These are phyloP conservation scores for Penelope pileata DNA, from an alignment of 2,113 vertebrate species.

Conservation along the genomic window DNA sequence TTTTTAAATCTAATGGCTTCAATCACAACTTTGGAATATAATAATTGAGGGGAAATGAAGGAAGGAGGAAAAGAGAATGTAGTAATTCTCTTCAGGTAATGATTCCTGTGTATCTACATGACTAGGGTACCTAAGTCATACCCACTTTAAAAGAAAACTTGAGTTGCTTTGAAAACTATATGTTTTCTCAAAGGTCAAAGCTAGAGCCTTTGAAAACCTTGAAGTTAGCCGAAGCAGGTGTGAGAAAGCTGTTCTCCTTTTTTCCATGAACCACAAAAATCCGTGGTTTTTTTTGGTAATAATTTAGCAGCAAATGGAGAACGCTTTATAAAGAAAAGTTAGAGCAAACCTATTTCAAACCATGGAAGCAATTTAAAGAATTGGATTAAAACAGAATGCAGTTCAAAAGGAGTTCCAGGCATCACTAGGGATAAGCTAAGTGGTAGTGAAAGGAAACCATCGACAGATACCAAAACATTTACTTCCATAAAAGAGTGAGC, in stretches of 20 bases:
- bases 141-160: not conserved
- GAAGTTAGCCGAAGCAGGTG: not conserved
- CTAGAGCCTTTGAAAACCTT: not conserved
- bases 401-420: not conserved
- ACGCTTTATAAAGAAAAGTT: not conserved
- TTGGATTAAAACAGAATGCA: not conserved
- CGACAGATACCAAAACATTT: not conserved
- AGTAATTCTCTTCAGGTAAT: not conserved
- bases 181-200: not conserved
- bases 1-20: not conserved
- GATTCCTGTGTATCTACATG: not conserved
- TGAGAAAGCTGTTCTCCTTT: not conserved
- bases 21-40: not conserved
- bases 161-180: not conserved
- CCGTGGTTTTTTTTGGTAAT: rapidly evolving
- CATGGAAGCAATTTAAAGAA: not conserved
- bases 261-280: not conserved
- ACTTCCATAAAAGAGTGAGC: not conserved
- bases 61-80: not conserved
- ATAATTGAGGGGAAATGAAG: not conserved
- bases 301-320: not conserved
- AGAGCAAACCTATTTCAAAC: not conserved
- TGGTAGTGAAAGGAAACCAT: not conserved
- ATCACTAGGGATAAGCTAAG: not conserved
- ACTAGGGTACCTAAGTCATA: not conserved